Percentiles rank a stretch among this genome's conserved stretches.
Conservation (phyloP, 2,113 vertebrate genomes). For the Triplophysa rosa region DNA sequence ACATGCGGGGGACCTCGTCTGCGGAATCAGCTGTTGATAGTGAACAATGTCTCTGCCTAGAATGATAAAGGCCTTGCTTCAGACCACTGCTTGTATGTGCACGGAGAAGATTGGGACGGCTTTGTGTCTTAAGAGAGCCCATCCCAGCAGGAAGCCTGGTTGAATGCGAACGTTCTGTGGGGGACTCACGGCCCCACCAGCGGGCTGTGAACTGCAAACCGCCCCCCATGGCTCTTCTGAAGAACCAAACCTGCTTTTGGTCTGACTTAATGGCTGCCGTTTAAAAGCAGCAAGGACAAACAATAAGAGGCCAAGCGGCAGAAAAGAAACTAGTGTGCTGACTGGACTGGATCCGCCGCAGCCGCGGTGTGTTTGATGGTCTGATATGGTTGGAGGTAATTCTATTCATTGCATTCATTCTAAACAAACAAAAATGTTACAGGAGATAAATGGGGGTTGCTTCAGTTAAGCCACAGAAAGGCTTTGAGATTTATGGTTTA, state of each 20-base stretch:
- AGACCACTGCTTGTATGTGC: conserved; percentile 40
- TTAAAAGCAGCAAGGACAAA: conserved; percentile 27
- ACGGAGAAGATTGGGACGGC: conserved; percentile 30
- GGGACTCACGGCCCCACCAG: conserved; percentile 27
- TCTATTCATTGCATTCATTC: conserved; percentile 34
- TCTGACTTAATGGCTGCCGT: conserved; percentile 28
- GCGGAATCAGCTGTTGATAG: conserved; percentile 36
- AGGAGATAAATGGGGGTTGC: conserved; percentile 18
- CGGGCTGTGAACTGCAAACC: conserved; percentile 38
- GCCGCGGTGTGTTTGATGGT: conserved; percentile 29
- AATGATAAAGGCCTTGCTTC: conserved; percentile 37
- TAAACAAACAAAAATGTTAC: conserved; percentile 34
- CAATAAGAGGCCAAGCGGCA: conserved; percentile 18
- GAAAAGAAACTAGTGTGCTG: not conserved
- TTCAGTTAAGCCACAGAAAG: conserved; percentile 27
- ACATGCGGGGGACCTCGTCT: conserved; percentile 35
- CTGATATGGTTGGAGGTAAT: conserved; percentile 35
- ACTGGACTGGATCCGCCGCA: conserved; percentile 24
- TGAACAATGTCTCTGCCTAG: conserved; percentile 36
- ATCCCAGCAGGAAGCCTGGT: conserved; percentile 3
- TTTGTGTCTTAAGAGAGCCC: conserved; percentile 37
- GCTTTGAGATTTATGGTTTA: conserved; percentile 25
- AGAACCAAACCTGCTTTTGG: conserved; percentile 37
- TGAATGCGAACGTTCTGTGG: conserved; percentile 32
- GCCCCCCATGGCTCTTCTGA: conserved; percentile 28